Evolutionary conservation across 1,140 invertebrate species (phyloP).

Genomic region (Vollenhovia emeryi): DNA sequence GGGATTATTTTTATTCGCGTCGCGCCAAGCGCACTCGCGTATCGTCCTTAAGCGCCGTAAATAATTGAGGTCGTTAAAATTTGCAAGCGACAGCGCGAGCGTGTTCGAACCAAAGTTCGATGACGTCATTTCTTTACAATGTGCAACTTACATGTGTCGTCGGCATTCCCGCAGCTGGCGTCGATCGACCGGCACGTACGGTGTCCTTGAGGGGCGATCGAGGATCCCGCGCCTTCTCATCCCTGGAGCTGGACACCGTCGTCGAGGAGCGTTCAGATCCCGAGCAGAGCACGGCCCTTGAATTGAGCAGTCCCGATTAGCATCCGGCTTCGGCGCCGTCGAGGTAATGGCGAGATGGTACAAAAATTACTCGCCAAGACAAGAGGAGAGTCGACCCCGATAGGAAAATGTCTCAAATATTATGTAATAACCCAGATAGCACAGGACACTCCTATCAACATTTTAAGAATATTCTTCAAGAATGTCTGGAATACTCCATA

Average conservation of each 20-base stretch:
- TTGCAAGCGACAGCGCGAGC: background rate
- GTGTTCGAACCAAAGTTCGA: background rate
- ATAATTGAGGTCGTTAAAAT: background rate
- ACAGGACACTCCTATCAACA: too few species aligned
- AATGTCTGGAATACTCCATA: too few species aligned
- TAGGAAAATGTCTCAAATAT: too few species aligned
- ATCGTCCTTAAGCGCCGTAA: background rate
- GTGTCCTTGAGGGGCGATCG: constrained; percentile 88
- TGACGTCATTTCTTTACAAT: background rate
- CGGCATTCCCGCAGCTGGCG: constrained; percentile 75
- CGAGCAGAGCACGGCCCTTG: constrained; percentile 87
- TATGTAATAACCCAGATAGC: too few species aligned
- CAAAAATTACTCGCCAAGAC: background rate
- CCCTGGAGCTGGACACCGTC: constrained; percentile 92
- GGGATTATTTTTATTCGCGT: background rate
- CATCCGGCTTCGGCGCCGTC: constrained; percentile 81
- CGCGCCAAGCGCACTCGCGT: background rate
- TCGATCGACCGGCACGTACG: constrained; percentile 87
- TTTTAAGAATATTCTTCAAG: too few species aligned
- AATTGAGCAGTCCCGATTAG: constrained; percentile 83
- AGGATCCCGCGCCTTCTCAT: constrained; percentile 89
- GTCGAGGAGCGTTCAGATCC: constrained; percentile 92
- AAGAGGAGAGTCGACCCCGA: too few species aligned
- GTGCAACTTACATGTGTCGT: background rate
- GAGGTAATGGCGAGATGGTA: constrained; percentile 68